A percentile compares a stretch with the other conserved stretches of the same genome.
These are phyloP conservation scores for Cryptophagus acutangulus DNA, from an alignment of 2,888 invertebrate species.

Conservation along the genomic window DNA sequence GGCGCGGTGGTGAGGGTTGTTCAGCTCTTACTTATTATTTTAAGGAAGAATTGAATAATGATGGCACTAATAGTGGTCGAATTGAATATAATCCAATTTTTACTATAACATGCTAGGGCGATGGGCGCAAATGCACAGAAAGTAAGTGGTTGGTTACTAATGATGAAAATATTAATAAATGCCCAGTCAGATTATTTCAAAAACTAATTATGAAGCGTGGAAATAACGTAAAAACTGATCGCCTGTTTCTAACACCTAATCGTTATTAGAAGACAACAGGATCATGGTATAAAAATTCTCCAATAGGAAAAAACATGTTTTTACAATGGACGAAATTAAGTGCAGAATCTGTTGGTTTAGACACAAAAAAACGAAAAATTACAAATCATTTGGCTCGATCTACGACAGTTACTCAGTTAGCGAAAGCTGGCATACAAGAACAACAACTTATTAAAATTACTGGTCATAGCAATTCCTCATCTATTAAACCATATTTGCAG, in stretches of 20 bases:
- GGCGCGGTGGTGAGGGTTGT: slow-evolving; percentile 7
- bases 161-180: slow-evolving; percentile 12
- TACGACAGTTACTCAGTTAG: slow-evolving; percentile 9
- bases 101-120: slow-evolving; percentile 19
- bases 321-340: slow-evolving; percentile 8
- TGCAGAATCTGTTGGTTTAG: slow-evolving; percentile 9
- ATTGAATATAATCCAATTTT: slow-evolving; percentile 24
- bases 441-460: slow-evolving; percentile 15
- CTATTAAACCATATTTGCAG: slow-evolving; percentile 12
- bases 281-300: slow-evolving; percentile 11
- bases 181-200: slow-evolving; percentile 13
- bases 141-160: slow-evolving; percentile 21
- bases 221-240: slow-evolving; percentile 6
- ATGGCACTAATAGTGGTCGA: slow-evolving; percentile 12
- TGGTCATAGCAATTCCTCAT: slow-evolving; percentile 14
- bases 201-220: slow-evolving; percentile 5
- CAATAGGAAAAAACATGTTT: slow-evolving; percentile 7
- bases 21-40: slow-evolving; percentile 10
- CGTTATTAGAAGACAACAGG: too few relatives aligned
- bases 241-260: slow-evolving; percentile 10
- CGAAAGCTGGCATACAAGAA: slow-evolving; percentile 12
- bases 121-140: slow-evolving; percentile 15
- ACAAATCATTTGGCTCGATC: slow-evolving; percentile 6
- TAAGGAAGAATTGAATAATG: slow-evolving; percentile 11
- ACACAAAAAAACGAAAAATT: slow-evolving; percentile 11